A percentile compares a stretch with the other conserved stretches of the same genome.
phyloP scores from a whole-genome alignment of 2,888 invertebrate species.

The Drosophila paramelanica region DNA sequence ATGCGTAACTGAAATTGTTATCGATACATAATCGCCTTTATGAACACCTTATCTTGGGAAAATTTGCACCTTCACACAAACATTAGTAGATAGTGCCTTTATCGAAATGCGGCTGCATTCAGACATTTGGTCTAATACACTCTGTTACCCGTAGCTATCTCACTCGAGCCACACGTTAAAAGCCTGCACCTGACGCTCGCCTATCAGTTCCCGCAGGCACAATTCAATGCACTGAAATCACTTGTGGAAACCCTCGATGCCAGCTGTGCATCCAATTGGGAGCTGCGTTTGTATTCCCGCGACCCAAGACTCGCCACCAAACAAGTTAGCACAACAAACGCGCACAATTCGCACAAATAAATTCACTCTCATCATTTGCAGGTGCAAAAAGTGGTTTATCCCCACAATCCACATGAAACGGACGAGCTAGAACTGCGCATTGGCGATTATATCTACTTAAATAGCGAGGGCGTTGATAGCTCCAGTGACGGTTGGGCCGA shows the following conservation, averaged over 20 bases:
- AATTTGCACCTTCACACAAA: not conserved
- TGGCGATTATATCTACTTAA: conserved; percentile 94
- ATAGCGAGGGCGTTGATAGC: conserved; percentile 89
- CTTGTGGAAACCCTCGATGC: conserved; percentile 91
- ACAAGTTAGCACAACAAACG: conserved; percentile 85
- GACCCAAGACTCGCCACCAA: conserved; percentile 91
- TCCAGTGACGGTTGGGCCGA: conserved; percentile 95
- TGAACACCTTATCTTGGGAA: conserved; percentile 10
- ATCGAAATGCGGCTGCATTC: conserved; percentile 23
- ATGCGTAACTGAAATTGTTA: conserved; percentile 18
- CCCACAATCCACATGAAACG: conserved; percentile 90
- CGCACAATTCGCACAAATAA: conserved; percentile 11
- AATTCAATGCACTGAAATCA: conserved; percentile 89
- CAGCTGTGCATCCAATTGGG: conserved; percentile 90
- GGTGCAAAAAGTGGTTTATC: conserved; percentile 92
- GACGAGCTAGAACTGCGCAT: conserved; percentile 94
- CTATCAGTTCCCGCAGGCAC: conserved; percentile 92
- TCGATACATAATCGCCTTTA: conserved; percentile 20
- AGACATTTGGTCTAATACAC: conserved; percentile 57
- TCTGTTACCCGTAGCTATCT: conserved; percentile 87
- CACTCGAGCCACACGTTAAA: conserved; percentile 92
- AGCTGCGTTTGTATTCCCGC: conserved; percentile 93
- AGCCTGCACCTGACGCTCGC: conserved; percentile 95
- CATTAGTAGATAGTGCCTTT: conserved; percentile 4
- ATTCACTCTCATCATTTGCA: conserved; percentile 65